Evolutionary conservation across 2,797 vertebrate genomes (phyloP), one percentile per base, ranked within the genome.

Genomic region (Propithecus perrieri): DNA sequence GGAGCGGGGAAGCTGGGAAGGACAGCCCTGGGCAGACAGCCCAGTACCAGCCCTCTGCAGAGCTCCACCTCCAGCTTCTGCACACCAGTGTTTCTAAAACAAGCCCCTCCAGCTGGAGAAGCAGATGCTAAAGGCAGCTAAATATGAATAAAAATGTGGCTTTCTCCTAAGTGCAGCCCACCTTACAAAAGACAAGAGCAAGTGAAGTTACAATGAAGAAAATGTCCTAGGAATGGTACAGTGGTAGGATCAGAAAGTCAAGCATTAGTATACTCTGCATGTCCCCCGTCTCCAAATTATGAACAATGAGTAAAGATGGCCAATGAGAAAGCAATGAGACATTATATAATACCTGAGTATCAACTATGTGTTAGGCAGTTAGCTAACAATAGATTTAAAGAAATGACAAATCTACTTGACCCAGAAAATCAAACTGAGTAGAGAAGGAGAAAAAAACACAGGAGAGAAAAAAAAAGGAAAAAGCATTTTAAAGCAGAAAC

Each of bases 61-160:
- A 93, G 71, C 85, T 71, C 91, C 93, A 85, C 95, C 93, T 30
- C 89, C 80, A 22, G 71, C 85, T 89, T 92, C 59, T 79, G 35
- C 69, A 63, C 2, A 35, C 50, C 80, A 63, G 86, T 83, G 38
- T 41, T 89, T 96, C 97, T 95, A 97, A 97, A 97, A 93, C 75
- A 63, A 93, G 97, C 38, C 95, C 92, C 80, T 96, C 97, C 97
- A 95, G 97, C 97, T 95, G 92, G 95, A 87, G 53, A 95, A 67
- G 86, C 97, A 97, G 97, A 95, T 94, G 89, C 83, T 91, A 92
- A 81, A 89, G 84, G 95, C 95, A 96, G 87, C 67, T 89, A 93
- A 92, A 11, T 75, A 83, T 83, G 93, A 97, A 55, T 86, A 96
- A 94, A 79, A 86, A 95, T 53, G 79, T 69, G 80, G 75, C 75